Evolutionary conservation across 2,113 vertebrate genomes (phyloP).

Genomic region (Thermophis baileyi): DNA sequence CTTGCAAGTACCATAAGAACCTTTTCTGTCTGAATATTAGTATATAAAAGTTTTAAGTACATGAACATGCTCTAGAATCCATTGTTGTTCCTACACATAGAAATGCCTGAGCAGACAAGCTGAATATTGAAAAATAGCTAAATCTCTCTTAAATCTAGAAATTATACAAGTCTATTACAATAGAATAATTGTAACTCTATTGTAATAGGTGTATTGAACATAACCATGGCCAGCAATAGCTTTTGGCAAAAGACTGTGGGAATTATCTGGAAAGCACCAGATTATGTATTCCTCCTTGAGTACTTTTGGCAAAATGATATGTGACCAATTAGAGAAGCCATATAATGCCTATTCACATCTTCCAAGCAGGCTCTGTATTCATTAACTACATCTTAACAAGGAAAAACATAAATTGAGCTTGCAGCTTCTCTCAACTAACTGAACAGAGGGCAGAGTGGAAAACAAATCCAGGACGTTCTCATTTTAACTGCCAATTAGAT

Average conservation of each 20-base stretch:
- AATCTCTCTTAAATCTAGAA: not conserved
- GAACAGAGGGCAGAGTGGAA: not conserved
- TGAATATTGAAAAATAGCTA: not conserved
- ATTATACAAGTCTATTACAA: not conserved
- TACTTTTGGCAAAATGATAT: not conserved
- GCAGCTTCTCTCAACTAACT: not conserved
- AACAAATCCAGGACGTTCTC: not conserved
- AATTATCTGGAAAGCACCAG: not conserved
- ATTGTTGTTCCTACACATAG: not conserved
- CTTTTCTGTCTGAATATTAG: not conserved
- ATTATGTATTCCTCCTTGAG: not conserved
- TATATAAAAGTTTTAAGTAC: not conserved
- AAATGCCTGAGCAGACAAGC: not conserved
- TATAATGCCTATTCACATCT: not conserved
- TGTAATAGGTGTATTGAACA: not conserved
- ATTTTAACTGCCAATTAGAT: not conserved
- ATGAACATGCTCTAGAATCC: not conserved
- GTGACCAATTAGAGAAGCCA: not conserved
- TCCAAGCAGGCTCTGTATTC: not conserved
- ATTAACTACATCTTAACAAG: not conserved
- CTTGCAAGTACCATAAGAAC: not conserved
- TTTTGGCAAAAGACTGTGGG: not conserved
- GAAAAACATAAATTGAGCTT: not conserved
- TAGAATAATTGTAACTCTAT: not conserved
- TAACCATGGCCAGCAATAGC: not conserved